phyloP scores from a whole-genome alignment of 2,888 invertebrate genomes.

The Nomada fucata region DNA sequence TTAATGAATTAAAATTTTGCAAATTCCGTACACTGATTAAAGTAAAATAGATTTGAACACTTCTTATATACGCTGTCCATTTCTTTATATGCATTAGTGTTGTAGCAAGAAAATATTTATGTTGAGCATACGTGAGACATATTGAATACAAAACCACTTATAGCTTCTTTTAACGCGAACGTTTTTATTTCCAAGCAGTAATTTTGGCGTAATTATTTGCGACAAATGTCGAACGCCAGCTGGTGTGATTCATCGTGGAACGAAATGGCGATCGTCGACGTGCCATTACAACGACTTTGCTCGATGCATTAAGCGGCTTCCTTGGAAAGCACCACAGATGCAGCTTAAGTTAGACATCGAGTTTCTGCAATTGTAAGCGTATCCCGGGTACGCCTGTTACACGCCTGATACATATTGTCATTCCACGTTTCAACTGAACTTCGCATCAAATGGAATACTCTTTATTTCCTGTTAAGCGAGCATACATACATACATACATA shows the following conservation, averaged over 20 bases:
- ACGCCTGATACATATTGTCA: constrained; percentile 2
- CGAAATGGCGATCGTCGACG: constrained; percentile 2
- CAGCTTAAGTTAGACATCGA: constrained; percentile 6
- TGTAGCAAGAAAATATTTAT: no score
- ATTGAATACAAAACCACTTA: background rate
- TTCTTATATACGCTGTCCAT: no score
- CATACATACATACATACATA: background rate
- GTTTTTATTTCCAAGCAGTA: background rate
- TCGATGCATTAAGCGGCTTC: constrained; percentile 31
- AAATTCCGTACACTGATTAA: no score
- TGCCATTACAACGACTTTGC: constrained; percentile 27
- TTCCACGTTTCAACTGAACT: background rate
- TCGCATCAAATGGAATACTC: constrained; percentile 9
- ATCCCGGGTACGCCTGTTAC: constrained; percentile 9
- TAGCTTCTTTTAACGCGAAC: background rate
- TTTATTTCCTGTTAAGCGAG: background rate
- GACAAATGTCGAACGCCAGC: constrained; percentile 10
- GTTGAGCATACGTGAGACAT: no score
- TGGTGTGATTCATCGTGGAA: background rate
- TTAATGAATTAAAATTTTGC: no score
- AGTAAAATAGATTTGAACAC: no score
- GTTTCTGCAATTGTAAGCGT: constrained; percentile 20
- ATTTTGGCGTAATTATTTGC: constrained; percentile 16
- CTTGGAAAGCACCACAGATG: constrained; percentile 21
- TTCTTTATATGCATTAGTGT: no score